phyloP scores from a whole-genome alignment of 2,888 invertebrate species.

The Cremastinae sp. region DNA sequence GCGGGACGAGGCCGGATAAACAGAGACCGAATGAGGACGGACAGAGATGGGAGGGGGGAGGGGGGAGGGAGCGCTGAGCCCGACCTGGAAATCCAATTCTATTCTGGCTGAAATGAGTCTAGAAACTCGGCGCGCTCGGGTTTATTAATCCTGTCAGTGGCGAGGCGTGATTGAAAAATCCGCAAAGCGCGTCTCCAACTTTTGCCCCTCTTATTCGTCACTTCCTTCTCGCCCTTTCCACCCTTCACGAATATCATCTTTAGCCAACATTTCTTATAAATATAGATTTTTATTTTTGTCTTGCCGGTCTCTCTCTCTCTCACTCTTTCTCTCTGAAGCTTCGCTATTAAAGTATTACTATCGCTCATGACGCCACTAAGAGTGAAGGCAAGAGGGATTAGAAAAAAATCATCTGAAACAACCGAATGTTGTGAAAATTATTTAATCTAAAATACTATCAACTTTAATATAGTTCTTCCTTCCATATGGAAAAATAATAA shows the following conservation, averaged over 20 bases:
- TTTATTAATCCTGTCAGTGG: conserved; percentile 78
- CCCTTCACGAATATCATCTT: conserved; percentile 9
- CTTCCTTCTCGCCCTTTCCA: conserved; percentile 3
- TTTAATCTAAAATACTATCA: too few species aligned
- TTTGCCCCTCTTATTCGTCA: conserved; percentile 24
- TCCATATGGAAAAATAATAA: too few species aligned
- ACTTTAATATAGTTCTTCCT: too few species aligned
- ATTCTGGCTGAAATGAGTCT: conserved; percentile 78
- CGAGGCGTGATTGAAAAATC: conserved; percentile 77
- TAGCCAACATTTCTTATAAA: not conserved
- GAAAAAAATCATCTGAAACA: too few species aligned
- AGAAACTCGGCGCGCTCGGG: conserved; percentile 71
- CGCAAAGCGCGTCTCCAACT: conserved; percentile 67
- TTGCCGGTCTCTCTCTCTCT: conserved; percentile 3
- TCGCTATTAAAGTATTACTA: too few species aligned
- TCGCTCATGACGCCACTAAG: too few species aligned
- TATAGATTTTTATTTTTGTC: not conserved
- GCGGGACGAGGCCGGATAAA: conserved; percentile 33
- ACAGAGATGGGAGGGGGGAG: conserved; percentile 29
- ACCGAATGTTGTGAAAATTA: too few species aligned
- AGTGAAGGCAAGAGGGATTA: too few species aligned
- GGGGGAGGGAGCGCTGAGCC: conserved; percentile 54
- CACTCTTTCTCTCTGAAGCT: not conserved
- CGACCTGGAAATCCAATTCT: conserved; percentile 78
- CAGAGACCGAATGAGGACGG: conserved; percentile 41